Base-by-base conservation (phyloP, 2,797 vertebrate genomes). In the Microhierax caerulescens region DNA sequence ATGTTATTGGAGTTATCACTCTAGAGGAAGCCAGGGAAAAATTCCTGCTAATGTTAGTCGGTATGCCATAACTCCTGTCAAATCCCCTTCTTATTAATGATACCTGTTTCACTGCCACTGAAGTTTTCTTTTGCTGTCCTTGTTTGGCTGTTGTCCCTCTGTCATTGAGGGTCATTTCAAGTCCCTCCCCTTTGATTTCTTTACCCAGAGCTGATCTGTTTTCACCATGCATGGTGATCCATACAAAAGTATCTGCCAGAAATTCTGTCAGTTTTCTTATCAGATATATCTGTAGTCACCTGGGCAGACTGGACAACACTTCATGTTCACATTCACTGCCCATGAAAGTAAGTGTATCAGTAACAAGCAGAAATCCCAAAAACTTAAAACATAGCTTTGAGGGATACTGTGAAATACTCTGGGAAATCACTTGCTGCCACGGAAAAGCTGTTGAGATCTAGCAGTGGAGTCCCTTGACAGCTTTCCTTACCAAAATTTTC, bases 11-110 rank as follows among this genome's bases (percentile, higher is more conserved):
- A 68, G 14, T 45, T 91, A 85, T 36, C 68, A 21, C 32, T 69
- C 59, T 57, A 60, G 89, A 82, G 60, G 34, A 85, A 94, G 36
- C 9, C 45, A 53, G 61, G 53, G 85, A 87, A 79, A 94, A 74
- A 3, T 50, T 50, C 28, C 24, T 88, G 5, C 30, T 93, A n/a
- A 77, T 47, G 24, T 70, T 48, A 91, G 76, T 36, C 51, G 51
- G 20, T 22, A 30, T 47, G 24, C 4, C 6, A 8, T 60, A 70
- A 50, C 43, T 56, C 43, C 64, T 77, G 36, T n/a, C 60, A 57
- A 75, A 81, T 61, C 9, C 5, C 11, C 57, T 50, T 84, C 18
- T 2, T 57, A 16, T 79, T 56, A 68, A 61, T 5, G 12, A 32
- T 27, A 21, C 4, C 6, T 27, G 15, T 78, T 67, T 77, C 39